Conservation (phyloP, 2,113 vertebrate species). For the Tetrax tetrax region DNA sequence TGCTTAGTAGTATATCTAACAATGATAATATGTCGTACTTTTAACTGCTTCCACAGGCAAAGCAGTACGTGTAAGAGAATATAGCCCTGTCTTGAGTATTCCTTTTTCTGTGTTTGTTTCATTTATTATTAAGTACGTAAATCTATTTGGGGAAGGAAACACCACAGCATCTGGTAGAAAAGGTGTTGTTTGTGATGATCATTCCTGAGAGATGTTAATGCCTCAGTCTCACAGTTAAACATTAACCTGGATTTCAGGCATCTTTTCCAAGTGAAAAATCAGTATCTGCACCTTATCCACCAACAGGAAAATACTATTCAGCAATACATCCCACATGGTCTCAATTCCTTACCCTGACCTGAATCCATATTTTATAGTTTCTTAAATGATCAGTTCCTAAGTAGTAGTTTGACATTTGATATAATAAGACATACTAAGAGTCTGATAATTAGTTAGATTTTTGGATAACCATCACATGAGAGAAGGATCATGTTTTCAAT, state of each 20-base stretch:
- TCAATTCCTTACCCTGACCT: not conserved
- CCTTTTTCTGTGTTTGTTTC: not conserved
- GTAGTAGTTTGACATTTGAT: not conserved
- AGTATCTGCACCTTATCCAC: not conserved
- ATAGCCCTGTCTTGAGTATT: not conserved
- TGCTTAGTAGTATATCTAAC: not conserved
- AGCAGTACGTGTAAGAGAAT: not conserved
- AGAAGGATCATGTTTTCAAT: not conserved
- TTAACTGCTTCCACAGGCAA: not conserved
- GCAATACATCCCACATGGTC: not conserved
- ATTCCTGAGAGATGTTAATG: not conserved
- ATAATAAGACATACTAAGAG: not conserved
- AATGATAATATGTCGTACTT: not conserved
- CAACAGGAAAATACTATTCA: not conserved
- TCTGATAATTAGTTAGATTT: not conserved
- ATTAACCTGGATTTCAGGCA: not conserved
- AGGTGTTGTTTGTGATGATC: not conserved
- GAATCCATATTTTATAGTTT: not conserved
- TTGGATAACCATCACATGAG: not conserved
- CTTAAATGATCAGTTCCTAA: not conserved
- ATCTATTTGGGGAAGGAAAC: not conserved
- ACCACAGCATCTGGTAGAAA: not conserved
- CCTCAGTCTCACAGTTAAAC: not conserved
- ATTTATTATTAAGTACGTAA: not conserved
- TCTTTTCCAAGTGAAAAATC: not conserved